Evolutionary conservation across 2,797 vertebrate species (phyloP).

Genomic region (Amazonetta brasiliensis): DNA sequence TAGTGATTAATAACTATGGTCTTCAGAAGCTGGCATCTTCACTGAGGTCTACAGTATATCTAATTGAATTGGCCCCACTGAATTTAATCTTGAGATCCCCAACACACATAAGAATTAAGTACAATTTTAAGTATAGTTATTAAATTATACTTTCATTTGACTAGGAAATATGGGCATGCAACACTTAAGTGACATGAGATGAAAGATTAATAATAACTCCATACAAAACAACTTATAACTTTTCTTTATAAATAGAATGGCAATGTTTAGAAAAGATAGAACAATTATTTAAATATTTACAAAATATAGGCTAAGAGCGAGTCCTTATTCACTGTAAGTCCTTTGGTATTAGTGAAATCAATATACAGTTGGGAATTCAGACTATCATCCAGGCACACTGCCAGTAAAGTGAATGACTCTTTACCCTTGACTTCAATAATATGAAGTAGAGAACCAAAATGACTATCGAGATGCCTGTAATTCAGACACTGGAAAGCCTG

Average conservation of each 20-base stretch:
- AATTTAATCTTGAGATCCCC: conserved; percentile 54
- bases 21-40: conserved; percentile 54
- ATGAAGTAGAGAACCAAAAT: background rate
- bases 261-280: background rate
- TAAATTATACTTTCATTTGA: conserved; percentile 41
- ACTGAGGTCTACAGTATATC: background rate
- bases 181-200: background rate
- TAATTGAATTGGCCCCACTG: conserved; percentile 40
- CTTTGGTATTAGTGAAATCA: background rate
- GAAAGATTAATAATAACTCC: background rate
- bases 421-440: background rate
- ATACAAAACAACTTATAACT: background rate
- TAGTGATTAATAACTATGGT: conserved; percentile 37
- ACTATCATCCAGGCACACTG: background rate
- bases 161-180: background rate
- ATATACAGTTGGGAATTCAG: background rate
- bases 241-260: background rate
- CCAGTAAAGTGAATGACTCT: background rate
- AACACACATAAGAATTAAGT: conserved; percentile 49
- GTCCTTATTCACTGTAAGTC: background rate
- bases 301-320: background rate
- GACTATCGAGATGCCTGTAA: rapidly evolving
- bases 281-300: background rate
- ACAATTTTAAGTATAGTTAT: conserved; percentile 44
- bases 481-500: background rate